A percentile compares a stretch with the other conserved stretches of the same genome.
These are phyloP conservation scores for Polylopha cassiicola DNA, from an alignment of 2,888 invertebrate genomes.

Conservation along the genomic window DNA sequence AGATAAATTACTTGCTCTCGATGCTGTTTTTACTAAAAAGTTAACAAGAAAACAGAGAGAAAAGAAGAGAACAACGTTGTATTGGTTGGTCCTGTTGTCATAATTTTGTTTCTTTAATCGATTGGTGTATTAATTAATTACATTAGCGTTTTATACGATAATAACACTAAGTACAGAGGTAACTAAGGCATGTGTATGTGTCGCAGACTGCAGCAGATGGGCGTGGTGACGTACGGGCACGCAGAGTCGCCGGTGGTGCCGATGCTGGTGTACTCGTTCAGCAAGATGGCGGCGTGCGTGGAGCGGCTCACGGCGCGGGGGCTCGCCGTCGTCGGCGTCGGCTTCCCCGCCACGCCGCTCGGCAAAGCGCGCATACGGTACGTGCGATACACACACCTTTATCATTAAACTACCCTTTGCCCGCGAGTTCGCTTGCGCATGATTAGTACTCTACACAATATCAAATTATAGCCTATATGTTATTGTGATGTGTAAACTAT, in stretches of 20 bases:
- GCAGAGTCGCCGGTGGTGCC: slow-evolving; percentile 98
- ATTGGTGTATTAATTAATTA: too few species aligned
- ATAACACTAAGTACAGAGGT: too few species aligned
- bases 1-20: too few species aligned
- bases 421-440: neutral
- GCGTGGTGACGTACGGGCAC: slow-evolving; percentile 95
- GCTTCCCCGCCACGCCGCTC: slow-evolving; percentile 98
- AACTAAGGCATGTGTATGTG: neutral
- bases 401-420: neutral
- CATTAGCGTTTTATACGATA: too few species aligned
- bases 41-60: too few species aligned
- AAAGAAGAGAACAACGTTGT: too few species aligned
- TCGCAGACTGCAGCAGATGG: slow-evolving; percentile 84
- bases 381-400: neutral
- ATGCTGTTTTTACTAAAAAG: too few species aligned
- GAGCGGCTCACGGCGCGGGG: slow-evolving; percentile 87
- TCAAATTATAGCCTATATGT: too few species aligned
- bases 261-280: slow-evolving; percentile 94
- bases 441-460: too few species aligned
- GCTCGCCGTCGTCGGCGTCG: slow-evolving; percentile 96
- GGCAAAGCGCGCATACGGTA: slow-evolving; percentile 91
- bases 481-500: too few species aligned
- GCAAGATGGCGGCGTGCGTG: slow-evolving; percentile 95
- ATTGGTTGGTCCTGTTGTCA: too few species aligned
- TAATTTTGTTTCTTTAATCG: too few species aligned